These are phyloP conservation scores for Phymatocera aterrima DNA, from an alignment of 2,888 invertebrate species.

Conservation along the genomic window DNA sequence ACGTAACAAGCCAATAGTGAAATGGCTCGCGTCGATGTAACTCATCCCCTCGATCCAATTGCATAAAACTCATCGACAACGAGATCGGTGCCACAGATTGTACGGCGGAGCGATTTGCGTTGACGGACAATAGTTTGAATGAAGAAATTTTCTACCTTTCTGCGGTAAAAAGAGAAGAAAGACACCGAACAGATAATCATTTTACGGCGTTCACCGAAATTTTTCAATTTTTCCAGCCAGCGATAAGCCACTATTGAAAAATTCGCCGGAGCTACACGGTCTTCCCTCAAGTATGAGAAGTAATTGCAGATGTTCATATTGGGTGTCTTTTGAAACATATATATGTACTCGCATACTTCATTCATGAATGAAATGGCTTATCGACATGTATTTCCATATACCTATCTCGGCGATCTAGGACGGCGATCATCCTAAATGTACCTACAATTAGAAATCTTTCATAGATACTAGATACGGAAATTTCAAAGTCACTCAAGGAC, in stretches of 20 bases:
- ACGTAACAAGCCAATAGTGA: neutral
- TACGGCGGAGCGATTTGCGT: no score
- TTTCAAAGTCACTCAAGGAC: neutral
- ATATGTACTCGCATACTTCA: neutral
- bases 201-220: neutral
- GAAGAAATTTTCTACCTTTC: no score
- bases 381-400: neutral
- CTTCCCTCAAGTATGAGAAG: neutral
- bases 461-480: neutral
- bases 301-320: neutral
- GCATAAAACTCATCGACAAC: no score
- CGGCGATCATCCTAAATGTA: neutral
- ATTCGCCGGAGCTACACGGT: neutral
- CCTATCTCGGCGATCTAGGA: neutral
- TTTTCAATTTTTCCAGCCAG: no score
- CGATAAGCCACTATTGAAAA: no score
- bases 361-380: neutral
- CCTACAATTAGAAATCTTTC: neutral
- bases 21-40: no score
- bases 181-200: neutral
- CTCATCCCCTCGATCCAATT: no score
- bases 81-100: no score
- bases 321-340: neutral
- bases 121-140: no score
- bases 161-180: no score